These are phyloP conservation scores for Philopotamus ludificatus DNA, from an alignment of 1,140 invertebrate species.

Conservation along the genomic window DNA sequence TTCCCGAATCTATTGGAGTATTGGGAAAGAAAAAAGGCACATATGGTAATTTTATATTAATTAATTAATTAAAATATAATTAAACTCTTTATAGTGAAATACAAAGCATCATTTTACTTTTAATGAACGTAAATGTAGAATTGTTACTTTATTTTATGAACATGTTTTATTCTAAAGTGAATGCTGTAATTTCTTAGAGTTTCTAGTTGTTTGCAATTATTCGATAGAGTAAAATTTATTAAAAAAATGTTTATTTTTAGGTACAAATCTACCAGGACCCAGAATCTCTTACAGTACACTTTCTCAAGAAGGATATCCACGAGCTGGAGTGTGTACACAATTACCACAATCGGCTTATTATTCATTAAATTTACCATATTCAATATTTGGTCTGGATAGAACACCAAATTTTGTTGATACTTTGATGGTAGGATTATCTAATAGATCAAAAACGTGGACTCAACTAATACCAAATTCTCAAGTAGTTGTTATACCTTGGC, in stretches of 20 bases:
- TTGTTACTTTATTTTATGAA: not conserved
- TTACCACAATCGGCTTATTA: slow-evolving; percentile 90
- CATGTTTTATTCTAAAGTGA: not conserved
- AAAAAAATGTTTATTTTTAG: slow-evolving; percentile 59
- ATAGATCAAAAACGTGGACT: slow-evolving; percentile 72
- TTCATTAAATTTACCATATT: slow-evolving; percentile 89
- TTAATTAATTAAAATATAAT: not conserved
- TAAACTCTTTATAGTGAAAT: too few relatives aligned
- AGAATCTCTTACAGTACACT: slow-evolving; percentile 83
- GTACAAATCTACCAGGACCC: slow-evolving; percentile 87
- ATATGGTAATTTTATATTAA: slow-evolving; percentile 59
- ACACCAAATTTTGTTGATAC: slow-evolving; percentile 97
- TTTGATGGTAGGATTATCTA: slow-evolving; percentile 78
- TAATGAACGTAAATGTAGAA: not conserved
- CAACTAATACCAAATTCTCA: slow-evolving; percentile 98
- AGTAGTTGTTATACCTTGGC: slow-evolving; percentile 91
- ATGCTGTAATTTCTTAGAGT: not conserved
- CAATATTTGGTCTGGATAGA: slow-evolving; percentile 91
- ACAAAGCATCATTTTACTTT: not conserved
- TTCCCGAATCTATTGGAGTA: slow-evolving; percentile 66
- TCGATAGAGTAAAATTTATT: too few relatives aligned
- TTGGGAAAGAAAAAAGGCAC: slow-evolving; percentile 75
- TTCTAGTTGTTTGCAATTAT: too few relatives aligned
- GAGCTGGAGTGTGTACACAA: slow-evolving; percentile 79
- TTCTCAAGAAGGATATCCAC: slow-evolving; percentile 74